Evolutionary conservation across 1,140 invertebrate genomes (phyloP), one percentile per base, ranked within the genome.

Genomic region (Psix sp.): DNA sequence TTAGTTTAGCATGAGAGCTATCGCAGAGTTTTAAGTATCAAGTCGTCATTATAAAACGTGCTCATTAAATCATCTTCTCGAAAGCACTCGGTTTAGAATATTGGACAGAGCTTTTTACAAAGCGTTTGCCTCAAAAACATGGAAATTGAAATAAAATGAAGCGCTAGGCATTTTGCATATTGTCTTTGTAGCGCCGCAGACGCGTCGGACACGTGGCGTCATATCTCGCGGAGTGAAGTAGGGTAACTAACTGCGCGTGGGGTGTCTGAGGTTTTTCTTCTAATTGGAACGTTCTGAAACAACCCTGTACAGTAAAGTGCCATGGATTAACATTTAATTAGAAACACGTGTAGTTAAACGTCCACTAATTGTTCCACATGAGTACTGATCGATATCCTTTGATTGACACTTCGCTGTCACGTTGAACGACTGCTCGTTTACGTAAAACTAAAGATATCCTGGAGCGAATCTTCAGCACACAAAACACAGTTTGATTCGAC

Each of bases 271-370:
- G 74, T 80, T 78, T 77, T 78, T 73, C 73, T 80, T 77, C 76
- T 84, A 83, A 84, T 84, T 84, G 75, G 76, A 68, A 74, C 66
- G 46, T 71, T 60, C 59, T 60, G 43, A 74, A 73, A 52, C 67
- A 67, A 70, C 77, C 74, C 78, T 66, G 66, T 51, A 21, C 24
- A 21, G 46, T 29, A 43, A 79, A 81, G 74, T 79, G 76, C 75
- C 74, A 59, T 56, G 80, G 81, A 85, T 85, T 84, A 84, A 72
- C 75, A 75, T 71, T 60, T 77, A 70, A 78, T 76, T 78, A 62
- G 75, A 67, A 76, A 79, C 83, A 86, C 83, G 84, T 85, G 84
- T 79, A 72, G 67, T 79, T 84, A 83, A 86, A 82, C 68, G 80
- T 45, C 71, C 71, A 74, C 78, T 87, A 86, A 86, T 86, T 87